phyloP scores from a whole-genome alignment of 2,113 vertebrate genomes.

The Thinocorus orbignyianus region DNA sequence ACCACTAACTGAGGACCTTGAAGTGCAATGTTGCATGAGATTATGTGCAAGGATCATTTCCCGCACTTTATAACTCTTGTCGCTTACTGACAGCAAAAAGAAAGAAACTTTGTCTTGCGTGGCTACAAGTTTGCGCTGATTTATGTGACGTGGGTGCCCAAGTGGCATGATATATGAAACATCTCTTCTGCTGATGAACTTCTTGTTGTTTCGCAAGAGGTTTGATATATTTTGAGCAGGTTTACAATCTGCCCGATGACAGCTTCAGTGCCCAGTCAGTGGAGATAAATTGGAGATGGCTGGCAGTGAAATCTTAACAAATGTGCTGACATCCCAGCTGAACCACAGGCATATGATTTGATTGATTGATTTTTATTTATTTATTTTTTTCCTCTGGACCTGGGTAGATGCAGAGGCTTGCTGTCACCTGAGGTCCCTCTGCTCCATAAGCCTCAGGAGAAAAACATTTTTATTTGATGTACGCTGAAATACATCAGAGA shows the following conservation, averaged over 20 bases:
- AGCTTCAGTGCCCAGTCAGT: background rate
- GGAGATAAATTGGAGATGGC: slow-evolving; percentile 65
- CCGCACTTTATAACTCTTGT: slow-evolving; percentile 68
- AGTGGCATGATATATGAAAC: slow-evolving; percentile 51
- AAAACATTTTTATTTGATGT: background rate
- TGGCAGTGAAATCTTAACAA: slow-evolving; percentile 73
- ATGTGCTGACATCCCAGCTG: slow-evolving; percentile 74
- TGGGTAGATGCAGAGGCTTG: slow-evolving; percentile 50
- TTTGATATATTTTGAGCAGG: slow-evolving; percentile 32
- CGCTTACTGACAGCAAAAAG: slow-evolving; percentile 23
- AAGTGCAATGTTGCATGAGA: slow-evolving; percentile 79
- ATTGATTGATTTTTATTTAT: slow-evolving; percentile 65
- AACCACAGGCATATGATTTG: slow-evolving; percentile 69
- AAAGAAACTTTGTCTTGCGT: slow-evolving; percentile 29
- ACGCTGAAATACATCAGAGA: background rate
- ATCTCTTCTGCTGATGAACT: slow-evolving; percentile 52
- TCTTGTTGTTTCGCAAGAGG: background rate
- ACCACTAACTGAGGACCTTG: slow-evolving; percentile 77
- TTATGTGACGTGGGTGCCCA: slow-evolving; percentile 20
- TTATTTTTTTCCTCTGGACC: background rate
- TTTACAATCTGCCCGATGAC: slow-evolving; percentile 51
- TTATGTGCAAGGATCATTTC: slow-evolving; percentile 77
- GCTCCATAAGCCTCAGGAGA: background rate
- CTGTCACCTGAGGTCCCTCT: slow-evolving; percentile 33
- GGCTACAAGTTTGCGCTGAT: slow-evolving; percentile 50